A percentile compares a stretch with the other conserved stretches of the same genome.
These are phyloP conservation scores for Epizoanthus stellaris DNA, from an alignment of 92 coral and sea anemone species.

Conservation along the genomic window DNA sequence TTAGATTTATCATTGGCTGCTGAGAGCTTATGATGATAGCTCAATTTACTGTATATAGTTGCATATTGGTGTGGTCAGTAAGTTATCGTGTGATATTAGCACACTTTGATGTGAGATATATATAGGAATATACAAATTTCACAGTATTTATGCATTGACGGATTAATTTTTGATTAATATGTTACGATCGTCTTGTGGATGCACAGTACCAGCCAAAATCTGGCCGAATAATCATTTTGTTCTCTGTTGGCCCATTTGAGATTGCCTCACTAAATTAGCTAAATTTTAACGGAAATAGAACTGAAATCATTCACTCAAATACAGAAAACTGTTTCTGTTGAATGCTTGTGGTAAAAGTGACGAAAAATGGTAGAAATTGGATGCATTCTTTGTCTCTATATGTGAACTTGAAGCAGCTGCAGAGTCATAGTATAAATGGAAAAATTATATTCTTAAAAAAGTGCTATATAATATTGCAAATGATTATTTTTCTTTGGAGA, in stretches of 20 bases:
- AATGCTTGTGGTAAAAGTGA: neutral
- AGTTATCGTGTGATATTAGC: constrained; percentile 24
- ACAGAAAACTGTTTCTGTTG: constrained; percentile 1
- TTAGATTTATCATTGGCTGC: neutral
- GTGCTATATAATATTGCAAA: neutral
- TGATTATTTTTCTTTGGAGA: constrained; percentile 11
- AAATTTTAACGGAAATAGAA: neutral
- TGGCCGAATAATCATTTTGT: neutral
- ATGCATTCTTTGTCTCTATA: neutral
- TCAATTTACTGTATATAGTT: constrained; percentile 14
- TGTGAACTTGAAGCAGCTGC: neutral
- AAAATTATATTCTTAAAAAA: neutral
- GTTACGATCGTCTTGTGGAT: neutral
- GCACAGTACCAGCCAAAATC: neutral
- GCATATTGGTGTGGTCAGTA: constrained; percentile 20
- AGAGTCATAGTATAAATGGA: neutral
- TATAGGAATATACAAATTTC: constrained; percentile 2
- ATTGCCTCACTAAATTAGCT: neutral
- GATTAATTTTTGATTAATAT: neutral
- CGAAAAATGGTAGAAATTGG: neutral
- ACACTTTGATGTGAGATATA: constrained; percentile 5
- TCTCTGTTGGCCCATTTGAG: neutral
- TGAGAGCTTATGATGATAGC: neutral
- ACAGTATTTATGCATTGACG: constrained; percentile 34
- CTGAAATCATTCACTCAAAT: neutral